A percentile compares a stretch with the other conserved stretches of the same genome.
These are phyloP conservation scores for Magallana angulata DNA, from an alignment of 1,140 invertebrate genomes.

Conservation along the genomic window DNA sequence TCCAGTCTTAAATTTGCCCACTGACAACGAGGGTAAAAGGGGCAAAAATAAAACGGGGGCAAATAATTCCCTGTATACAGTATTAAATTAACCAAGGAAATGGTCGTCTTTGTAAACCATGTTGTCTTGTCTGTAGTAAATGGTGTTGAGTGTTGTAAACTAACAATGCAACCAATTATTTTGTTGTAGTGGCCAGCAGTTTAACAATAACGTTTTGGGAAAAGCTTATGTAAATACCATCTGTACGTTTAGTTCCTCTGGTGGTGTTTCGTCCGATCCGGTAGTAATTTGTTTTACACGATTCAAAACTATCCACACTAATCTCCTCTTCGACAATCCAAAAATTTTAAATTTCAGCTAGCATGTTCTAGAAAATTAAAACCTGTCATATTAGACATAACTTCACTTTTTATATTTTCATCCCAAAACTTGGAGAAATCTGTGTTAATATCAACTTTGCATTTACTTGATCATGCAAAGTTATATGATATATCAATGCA, in stretches of 20 bases:
- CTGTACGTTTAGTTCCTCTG: constrained; percentile 6
- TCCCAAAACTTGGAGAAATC: too few relatives aligned
- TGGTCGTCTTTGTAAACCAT: neutral
- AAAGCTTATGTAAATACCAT: constrained; percentile 17
- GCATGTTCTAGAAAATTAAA: too few relatives aligned
- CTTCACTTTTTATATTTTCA: too few relatives aligned
- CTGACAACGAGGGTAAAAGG: too few relatives aligned
- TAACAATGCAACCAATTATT: neutral
- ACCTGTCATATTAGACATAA: too few relatives aligned
- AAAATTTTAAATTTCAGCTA: neutral
- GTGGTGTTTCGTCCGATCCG: neutral
- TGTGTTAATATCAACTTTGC: too few relatives aligned
- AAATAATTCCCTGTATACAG: too few relatives aligned
- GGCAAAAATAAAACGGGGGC: too few relatives aligned
- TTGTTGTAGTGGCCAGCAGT: constrained; percentile 37
- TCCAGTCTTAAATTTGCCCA: too few relatives aligned
- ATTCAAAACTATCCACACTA: neutral
- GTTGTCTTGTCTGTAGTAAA: neutral
- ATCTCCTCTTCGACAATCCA: neutral
- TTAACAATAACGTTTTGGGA: neutral
- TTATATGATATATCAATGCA: too few relatives aligned
- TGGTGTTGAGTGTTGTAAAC: neutral
- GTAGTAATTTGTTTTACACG: neutral
- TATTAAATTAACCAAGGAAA: neutral
- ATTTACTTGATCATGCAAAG: too few relatives aligned